A percentile compares a stretch with the other conserved stretches of the same genome.
Evolutionary conservation across 2,113 vertebrate genomes (phyloP).

Genomic region (Rhinichthys klamathensis): DNA sequence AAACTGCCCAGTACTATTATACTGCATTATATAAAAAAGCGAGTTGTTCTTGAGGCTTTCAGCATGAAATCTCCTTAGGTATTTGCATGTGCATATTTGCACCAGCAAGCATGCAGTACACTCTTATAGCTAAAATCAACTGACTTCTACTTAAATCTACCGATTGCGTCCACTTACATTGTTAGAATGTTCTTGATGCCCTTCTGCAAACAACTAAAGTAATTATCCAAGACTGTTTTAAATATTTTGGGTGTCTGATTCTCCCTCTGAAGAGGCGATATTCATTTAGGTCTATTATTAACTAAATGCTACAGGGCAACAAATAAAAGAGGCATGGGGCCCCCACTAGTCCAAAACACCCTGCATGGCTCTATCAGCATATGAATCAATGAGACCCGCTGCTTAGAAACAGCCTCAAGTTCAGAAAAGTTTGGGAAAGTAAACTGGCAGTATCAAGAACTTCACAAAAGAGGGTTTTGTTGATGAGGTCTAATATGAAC

Average conservation of each 20-base stretch:
- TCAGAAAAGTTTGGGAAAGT: slow-evolving; percentile 44
- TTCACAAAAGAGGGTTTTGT: slow-evolving; percentile 30
- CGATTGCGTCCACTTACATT: not conserved
- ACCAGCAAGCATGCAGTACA: not conserved
- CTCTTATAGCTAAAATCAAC: not conserved
- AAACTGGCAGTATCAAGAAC: slow-evolving; percentile 34
- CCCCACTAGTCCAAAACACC: slow-evolving; percentile 38
- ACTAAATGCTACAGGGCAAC: slow-evolving; percentile 38
- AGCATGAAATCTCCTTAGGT: slow-evolving; percentile 32
- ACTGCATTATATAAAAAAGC: not conserved
- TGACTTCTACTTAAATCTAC: not conserved
- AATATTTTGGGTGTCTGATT: not conserved
- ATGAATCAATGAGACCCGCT: slow-evolving; percentile 61
- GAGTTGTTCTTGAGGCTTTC: slow-evolving; percentile 28
- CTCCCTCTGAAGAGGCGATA: slow-evolving; percentile 30
- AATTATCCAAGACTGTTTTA: not conserved
- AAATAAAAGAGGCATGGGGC: slow-evolving; percentile 45
- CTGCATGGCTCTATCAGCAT: slow-evolving; percentile 52
- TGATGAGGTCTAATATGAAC: slow-evolving; percentile 15
- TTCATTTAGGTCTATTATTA: slow-evolving; percentile 33
- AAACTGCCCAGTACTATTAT: not conserved
- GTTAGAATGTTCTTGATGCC: not conserved
- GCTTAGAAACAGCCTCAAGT: slow-evolving; percentile 57
- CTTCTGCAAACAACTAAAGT: not conserved
- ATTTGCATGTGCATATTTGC: slow-evolving; percentile 24